Percentiles rank a stretch among this genome's conserved stretches.
These are phyloP conservation scores for Polydesmus complanatus DNA, from an alignment of 2,888 invertebrate species.

Conservation along the genomic window DNA sequence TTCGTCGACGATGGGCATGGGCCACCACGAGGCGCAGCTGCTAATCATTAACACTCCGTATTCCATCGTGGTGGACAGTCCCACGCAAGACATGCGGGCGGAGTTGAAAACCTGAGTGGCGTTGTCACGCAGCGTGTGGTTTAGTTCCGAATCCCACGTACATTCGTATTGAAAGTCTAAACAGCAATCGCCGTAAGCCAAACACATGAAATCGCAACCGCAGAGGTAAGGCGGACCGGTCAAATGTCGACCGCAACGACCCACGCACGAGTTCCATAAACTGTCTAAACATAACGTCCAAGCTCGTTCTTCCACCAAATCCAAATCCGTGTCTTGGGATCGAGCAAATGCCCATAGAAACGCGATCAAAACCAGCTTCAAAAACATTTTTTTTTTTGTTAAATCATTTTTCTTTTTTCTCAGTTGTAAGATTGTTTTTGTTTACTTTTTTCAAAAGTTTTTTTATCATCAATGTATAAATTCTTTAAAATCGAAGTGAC, in stretches of 20 bases:
- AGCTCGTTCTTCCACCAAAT: neutral
- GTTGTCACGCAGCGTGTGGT: neutral
- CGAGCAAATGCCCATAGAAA: too few relatives aligned
- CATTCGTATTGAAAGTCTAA: slow-evolving; percentile 7
- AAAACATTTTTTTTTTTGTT: too few relatives aligned
- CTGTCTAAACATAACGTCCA: slow-evolving; percentile 6
- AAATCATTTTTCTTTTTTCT: too few relatives aligned
- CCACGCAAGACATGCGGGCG: neutral
- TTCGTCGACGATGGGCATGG: neutral
- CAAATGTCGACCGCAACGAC: slow-evolving; percentile 9
- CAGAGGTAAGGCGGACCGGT: slow-evolving; percentile 12
- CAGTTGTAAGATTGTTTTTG: too few relatives aligned
- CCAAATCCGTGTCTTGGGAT: neutral
- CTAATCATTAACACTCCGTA: slow-evolving; percentile 8
- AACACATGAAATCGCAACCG: slow-evolving; percentile 10
- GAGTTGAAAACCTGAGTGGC: neutral
- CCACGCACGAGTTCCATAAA: slow-evolving; percentile 16
- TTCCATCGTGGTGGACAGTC: neutral
- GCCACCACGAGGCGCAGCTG: slow-evolving; percentile 6
- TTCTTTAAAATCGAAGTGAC: too few relatives aligned
- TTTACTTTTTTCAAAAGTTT: too few relatives aligned
- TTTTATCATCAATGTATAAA: too few relatives aligned
- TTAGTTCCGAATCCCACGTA: neutral
- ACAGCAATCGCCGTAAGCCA: slow-evolving; percentile 12
- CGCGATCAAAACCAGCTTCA: too few relatives aligned